These are phyloP conservation scores for Poecilia wingei DNA, from an alignment of 2,797 vertebrate species.

Conservation along the genomic window DNA sequence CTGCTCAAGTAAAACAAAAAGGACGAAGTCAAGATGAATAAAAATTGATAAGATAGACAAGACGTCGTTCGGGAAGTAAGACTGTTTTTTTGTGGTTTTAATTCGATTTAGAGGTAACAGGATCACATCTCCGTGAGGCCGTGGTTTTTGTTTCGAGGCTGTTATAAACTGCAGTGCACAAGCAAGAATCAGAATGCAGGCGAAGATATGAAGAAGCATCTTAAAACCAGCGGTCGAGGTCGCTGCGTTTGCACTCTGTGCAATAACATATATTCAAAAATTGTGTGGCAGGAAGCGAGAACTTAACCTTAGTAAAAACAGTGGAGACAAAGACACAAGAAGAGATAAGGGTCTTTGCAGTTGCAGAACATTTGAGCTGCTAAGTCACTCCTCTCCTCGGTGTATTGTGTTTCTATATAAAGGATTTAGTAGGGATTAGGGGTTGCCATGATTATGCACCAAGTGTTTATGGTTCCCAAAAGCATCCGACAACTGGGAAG, in stretches of 20 bases:
- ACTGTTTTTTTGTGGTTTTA: not conserved
- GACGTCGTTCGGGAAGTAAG: not conserved
- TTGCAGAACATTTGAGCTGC: not conserved
- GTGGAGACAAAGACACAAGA: not conserved
- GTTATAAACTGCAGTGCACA: not conserved
- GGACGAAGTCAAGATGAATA: not conserved
- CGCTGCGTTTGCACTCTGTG: not conserved
- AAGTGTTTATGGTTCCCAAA: not conserved
- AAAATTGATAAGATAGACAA: not conserved
- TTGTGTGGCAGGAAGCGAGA: not conserved
- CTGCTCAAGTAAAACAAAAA: not conserved
- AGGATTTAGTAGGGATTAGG: not conserved
- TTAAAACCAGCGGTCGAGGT: not conserved
- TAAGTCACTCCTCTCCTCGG: not conserved
- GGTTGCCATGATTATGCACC: not conserved
- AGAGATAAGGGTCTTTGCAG: not conserved
- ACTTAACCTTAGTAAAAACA: not conserved
- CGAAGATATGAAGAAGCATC: not conserved
- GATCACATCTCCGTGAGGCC: not conserved
- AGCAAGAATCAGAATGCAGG: too few species aligned
- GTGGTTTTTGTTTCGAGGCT: not conserved
- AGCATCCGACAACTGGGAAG: not conserved
- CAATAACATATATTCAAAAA: not conserved
- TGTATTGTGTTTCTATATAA: not conserved
- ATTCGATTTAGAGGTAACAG: not conserved